phyloP scores from a whole-genome alignment of 2,888 invertebrate genomes.

The Achlya flavicornis region DNA sequence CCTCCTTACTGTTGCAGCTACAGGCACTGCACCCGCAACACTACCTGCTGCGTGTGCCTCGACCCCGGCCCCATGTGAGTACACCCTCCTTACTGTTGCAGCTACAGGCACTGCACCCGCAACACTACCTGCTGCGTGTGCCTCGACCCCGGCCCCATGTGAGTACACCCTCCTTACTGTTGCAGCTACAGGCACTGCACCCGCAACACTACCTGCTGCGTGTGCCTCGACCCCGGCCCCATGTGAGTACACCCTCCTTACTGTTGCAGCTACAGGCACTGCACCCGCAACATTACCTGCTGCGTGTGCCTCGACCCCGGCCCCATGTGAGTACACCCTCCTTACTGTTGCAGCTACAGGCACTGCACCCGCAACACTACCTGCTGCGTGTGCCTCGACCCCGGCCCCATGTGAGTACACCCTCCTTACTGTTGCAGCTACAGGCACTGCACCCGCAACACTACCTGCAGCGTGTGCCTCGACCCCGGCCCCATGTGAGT shows the following conservation, averaged over 20 bases:
- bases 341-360: too few relatives aligned
- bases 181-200: conserved; percentile 1
- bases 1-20: conserved; percentile 1
- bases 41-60: neutral
- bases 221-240: neutral
- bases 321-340: too few relatives aligned
- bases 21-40: conserved; percentile 4
- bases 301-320: too few relatives aligned
- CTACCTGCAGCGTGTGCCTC: too few relatives aligned
- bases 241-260: neutral
- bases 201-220: conserved; percentile 4
- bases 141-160: conserved; percentile 1
- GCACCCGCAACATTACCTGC: neutral
- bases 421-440: too few relatives aligned
- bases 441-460: too few relatives aligned
- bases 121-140: neutral
- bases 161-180: conserved; percentile 1
- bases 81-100: neutral
- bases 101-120: conserved; percentile 1
- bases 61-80: conserved; percentile 1
- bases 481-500: too few relatives aligned
- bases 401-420: too few relatives aligned
- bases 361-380: too few relatives aligned
- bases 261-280: neutral
- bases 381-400: too few relatives aligned